A percentile compares a stretch with the other conserved stretches of the same genome.
These are phyloP conservation scores for Hoplodrina ambigua DNA, from an alignment of 2,888 invertebrate genomes.

Conservation along the genomic window DNA sequence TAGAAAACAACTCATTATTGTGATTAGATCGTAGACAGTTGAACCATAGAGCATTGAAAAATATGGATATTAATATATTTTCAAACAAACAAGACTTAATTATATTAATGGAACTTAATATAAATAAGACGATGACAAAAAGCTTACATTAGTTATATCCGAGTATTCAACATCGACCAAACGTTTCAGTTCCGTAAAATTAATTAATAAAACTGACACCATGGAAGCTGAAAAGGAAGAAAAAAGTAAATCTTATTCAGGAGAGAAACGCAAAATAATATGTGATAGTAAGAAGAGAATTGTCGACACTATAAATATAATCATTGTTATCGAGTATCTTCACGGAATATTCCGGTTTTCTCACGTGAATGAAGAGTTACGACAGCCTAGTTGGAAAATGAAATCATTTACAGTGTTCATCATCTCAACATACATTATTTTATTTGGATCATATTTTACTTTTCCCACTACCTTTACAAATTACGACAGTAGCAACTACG, in stretches of 20 bases:
- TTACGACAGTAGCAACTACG: conserved; percentile 40
- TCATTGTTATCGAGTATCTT: conserved; percentile 38
- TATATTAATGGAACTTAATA: conserved; percentile 35
- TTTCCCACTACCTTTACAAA: conserved; percentile 29
- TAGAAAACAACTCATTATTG: conserved; percentile 17
- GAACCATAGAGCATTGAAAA: neutral
- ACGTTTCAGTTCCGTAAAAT: conserved; percentile 25
- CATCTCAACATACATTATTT: conserved; percentile 25
- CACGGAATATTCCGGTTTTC: conserved; percentile 43
- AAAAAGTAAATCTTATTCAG: conserved; percentile 17
- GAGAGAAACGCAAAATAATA: conserved; percentile 22
- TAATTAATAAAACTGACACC: neutral
- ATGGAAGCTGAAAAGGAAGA: conserved; percentile 38
- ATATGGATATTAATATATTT: conserved; percentile 25
- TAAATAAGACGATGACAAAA: conserved; percentile 26
- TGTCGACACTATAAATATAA: conserved; percentile 39
- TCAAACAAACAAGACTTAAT: conserved; percentile 21
- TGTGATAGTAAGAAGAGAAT: conserved; percentile 36
- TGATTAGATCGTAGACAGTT: conserved; percentile 2
- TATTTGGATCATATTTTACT: conserved; percentile 52
- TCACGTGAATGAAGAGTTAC: conserved; percentile 30
- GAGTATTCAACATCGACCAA: conserved; percentile 17
- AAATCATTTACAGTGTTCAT: conserved; percentile 27
- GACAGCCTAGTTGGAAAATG: conserved; percentile 38
- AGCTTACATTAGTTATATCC: conserved; percentile 28